A percentile compares a stretch with the other conserved stretches of the same genome.
These are phyloP conservation scores for Phrynocephalus vlangalii DNA, from an alignment of 2,797 vertebrate species.

Conservation along the genomic window DNA sequence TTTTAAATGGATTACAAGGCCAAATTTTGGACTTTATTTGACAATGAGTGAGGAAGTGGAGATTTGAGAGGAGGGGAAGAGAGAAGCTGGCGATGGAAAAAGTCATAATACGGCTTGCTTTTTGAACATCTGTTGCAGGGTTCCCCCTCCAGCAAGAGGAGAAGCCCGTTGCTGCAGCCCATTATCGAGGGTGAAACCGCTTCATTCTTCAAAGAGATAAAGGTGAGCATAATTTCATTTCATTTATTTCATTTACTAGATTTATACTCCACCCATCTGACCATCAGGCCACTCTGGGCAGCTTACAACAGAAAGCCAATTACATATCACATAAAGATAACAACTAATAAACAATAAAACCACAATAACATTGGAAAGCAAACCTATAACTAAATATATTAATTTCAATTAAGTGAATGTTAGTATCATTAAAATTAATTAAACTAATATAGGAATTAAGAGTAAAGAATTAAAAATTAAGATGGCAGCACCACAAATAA, in stretches of 20 bases:
- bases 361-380: not conserved
- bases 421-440: too few species aligned
- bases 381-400: too few species aligned
- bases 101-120: slow-evolving; percentile 79
- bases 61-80: slow-evolving; percentile 34
- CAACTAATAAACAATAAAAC: not conserved
- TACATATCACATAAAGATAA: too few species aligned
- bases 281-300: too few species aligned
- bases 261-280: not conserved
- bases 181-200: slow-evolving; percentile 99
- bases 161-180: slow-evolving; percentile 98
- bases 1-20: not conserved
- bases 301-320: too few species aligned
- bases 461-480: too few species aligned
- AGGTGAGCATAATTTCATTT: slow-evolving; percentile 84
- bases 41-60: not conserved
- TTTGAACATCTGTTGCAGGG: slow-evolving; percentile 90
- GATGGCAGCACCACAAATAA: too few species aligned
- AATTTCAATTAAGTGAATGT: too few species aligned
- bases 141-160: slow-evolving; percentile 98
- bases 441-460: too few species aligned
- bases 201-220: slow-evolving; percentile 98
- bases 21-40: slow-evolving; percentile 37
- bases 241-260: too few species aligned
- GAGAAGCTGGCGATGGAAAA: slow-evolving; percentile 59